phyloP scores from a whole-genome alignment of 2,113 vertebrate genomes.

The Tretioscincus oriximinensis region DNA sequence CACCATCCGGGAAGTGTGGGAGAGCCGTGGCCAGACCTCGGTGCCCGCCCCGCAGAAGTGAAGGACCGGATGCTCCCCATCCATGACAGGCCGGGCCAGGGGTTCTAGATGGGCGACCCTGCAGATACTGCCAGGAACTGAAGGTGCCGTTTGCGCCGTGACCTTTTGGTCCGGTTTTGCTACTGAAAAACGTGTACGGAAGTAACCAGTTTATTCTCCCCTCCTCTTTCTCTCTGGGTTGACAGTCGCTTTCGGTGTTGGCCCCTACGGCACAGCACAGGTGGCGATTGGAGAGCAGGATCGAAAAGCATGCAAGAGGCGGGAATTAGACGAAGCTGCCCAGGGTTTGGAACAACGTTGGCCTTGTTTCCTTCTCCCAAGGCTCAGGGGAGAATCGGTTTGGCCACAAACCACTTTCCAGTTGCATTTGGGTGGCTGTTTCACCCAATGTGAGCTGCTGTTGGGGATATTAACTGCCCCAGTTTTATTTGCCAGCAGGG shows the following conservation, averaged over 20 bases:
- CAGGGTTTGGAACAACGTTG: no score
- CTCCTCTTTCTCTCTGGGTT: neutral
- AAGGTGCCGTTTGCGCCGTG: neutral
- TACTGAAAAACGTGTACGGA: no score
- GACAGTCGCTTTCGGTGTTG: no score
- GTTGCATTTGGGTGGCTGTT: neutral
- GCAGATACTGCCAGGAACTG: neutral
- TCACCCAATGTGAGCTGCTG: no score
- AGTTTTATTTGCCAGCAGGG: neutral
- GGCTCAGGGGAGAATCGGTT: neutral
- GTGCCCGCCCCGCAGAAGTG: neutral
- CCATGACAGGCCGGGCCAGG: no score
- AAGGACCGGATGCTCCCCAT: neutral
- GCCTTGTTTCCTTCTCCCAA: neutral
- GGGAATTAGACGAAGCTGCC: neutral
- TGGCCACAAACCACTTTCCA: neutral
- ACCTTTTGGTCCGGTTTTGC: neutral
- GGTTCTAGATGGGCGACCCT: no score
- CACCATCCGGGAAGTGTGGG: conserved; percentile 76
- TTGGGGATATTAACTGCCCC: no score
- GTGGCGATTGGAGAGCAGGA: neutral
- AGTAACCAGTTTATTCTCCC: rapidly evolving
- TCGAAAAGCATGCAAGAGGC: neutral
- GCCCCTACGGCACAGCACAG: neutral
- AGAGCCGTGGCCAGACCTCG: conserved; percentile 62